Evolutionary conservation across 2,888 invertebrate species (phyloP).

Genomic region (Zootermopsis nevadensis): DNA sequence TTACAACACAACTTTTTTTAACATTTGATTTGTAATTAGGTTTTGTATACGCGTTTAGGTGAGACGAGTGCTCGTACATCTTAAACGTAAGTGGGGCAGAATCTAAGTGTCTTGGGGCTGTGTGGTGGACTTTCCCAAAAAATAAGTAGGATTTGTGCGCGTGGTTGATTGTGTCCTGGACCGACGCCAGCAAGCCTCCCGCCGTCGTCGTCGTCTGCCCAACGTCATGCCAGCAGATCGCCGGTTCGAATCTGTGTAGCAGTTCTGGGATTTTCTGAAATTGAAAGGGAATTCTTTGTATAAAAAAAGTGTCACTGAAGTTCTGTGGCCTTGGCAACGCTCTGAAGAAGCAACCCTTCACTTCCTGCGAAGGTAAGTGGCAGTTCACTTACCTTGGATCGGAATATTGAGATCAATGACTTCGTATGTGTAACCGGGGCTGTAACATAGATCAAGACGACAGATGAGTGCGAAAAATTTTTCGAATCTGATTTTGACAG

Average conservation of each 20-base stretch:
- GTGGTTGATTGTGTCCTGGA: constrained; percentile 5
- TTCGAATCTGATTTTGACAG: no score
- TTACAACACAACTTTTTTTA: no score
- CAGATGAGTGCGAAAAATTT: no score
- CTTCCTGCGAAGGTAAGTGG: constrained; percentile 27
- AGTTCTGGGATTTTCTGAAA: background rate
- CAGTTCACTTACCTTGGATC: constrained; percentile 13
- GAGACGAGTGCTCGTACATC: no score
- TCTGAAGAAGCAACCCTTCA: background rate
- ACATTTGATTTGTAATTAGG: no score
- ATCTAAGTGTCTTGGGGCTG: no score
- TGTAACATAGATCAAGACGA: no score
- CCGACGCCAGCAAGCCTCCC: background rate
- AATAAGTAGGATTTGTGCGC: background rate
- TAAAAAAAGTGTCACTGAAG: background rate
- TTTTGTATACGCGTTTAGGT: no score
- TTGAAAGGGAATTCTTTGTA: background rate
- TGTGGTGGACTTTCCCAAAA: no score
- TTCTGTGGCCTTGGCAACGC: background rate
- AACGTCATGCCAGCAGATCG: background rate
- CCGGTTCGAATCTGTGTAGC: background rate
- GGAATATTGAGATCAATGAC: background rate
- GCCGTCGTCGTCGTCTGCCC: no score
- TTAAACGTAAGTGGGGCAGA: no score
- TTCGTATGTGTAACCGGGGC: background rate